Percentiles rank a stretch among this genome's conserved stretches.
phyloP scores from a whole-genome alignment of 2,113 vertebrate genomes.

The Arothron firmamentum region DNA sequence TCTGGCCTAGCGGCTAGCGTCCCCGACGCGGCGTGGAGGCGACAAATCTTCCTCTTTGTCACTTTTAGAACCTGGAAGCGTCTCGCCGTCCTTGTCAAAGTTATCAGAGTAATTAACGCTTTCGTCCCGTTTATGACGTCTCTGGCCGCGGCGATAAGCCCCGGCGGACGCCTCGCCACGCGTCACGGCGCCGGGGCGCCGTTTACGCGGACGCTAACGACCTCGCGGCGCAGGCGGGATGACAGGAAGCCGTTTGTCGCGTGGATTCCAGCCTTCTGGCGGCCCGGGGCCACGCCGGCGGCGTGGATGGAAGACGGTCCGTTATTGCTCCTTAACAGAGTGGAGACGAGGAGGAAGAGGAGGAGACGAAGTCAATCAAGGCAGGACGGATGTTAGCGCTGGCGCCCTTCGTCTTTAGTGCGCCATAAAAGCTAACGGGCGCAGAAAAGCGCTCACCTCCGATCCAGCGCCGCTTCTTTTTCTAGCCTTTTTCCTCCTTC shows the following conservation, averaged over 20 bases:
- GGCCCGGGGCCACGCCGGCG: slow-evolving; percentile 41
- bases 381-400: slow-evolving; percentile 63
- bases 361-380: slow-evolving; percentile 59
- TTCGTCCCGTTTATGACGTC: slow-evolving; percentile 53
- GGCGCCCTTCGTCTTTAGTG: slow-evolving; percentile 63
- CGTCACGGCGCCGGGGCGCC: slow-evolving; percentile 29
- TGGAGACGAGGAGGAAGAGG: slow-evolving; percentile 32
- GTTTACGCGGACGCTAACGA: slow-evolving; percentile 54
- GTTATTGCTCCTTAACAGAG: slow-evolving; percentile 60
- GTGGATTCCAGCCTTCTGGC: slow-evolving; percentile 50
- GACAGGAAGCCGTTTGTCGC: slow-evolving; percentile 51
- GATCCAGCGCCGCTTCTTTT: slow-evolving; percentile 55
- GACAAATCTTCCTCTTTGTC: slow-evolving; percentile 20
- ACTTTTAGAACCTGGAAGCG: slow-evolving; percentile 56
- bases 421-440: slow-evolving; percentile 73
- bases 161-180: slow-evolving; percentile 26
- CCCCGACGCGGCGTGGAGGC: slow-evolving; percentile 7
- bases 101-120: slow-evolving; percentile 61
- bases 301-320: slow-evolving; percentile 47
- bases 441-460: slow-evolving; percentile 57
- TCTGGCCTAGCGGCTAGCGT: no score
- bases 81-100: slow-evolving; percentile 54
- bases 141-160: slow-evolving; percentile 51
- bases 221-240: slow-evolving; percentile 42
- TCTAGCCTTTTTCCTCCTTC: neutral